These are phyloP conservation scores for Peromyscus leucopus DNA, from an alignment of 2,113 vertebrate species.

Conservation along the genomic window DNA sequence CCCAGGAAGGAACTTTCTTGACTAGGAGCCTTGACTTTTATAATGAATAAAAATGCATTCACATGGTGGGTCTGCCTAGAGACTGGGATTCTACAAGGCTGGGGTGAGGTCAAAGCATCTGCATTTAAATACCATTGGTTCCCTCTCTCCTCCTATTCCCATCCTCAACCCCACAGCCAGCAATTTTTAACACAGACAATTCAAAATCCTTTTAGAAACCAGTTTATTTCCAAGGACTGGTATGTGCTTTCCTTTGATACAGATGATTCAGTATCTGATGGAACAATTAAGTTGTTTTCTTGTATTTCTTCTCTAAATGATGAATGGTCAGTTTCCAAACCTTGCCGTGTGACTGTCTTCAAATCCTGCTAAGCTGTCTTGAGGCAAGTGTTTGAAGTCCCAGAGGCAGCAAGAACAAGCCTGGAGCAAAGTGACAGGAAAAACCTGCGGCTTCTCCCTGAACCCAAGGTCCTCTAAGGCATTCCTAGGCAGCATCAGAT, in stretches of 20 bases:
- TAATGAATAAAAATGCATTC: not conserved
- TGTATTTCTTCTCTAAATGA: constrained; percentile 28
- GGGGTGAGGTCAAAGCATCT: not conserved
- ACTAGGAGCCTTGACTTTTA: not conserved
- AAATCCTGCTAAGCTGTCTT: not conserved
- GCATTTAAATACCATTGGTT: not conserved
- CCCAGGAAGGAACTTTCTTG: not conserved
- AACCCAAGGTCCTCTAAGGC: not conserved
- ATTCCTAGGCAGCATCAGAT: too few species aligned
- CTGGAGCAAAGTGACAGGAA: not conserved
- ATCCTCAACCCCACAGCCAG: too few species aligned
- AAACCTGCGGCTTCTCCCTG: not conserved
- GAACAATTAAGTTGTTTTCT: constrained; percentile 21
- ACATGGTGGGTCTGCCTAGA: not conserved
- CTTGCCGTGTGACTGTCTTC: not conserved
- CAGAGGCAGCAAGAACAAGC: not conserved
- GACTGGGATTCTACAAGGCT: not conserved
- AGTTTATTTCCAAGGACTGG: constrained; percentile 34
- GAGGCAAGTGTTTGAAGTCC: not conserved
- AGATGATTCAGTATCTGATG: not conserved
- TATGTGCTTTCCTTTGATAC: not conserved
- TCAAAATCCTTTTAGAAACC: constrained; percentile 14
- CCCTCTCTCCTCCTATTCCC: too few species aligned
- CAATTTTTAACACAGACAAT: not conserved
- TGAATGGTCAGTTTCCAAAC: constrained; percentile 55